These are phyloP conservation scores for Rhea americana DNA, from an alignment of 2,113 vertebrate species.

Conservation along the genomic window DNA sequence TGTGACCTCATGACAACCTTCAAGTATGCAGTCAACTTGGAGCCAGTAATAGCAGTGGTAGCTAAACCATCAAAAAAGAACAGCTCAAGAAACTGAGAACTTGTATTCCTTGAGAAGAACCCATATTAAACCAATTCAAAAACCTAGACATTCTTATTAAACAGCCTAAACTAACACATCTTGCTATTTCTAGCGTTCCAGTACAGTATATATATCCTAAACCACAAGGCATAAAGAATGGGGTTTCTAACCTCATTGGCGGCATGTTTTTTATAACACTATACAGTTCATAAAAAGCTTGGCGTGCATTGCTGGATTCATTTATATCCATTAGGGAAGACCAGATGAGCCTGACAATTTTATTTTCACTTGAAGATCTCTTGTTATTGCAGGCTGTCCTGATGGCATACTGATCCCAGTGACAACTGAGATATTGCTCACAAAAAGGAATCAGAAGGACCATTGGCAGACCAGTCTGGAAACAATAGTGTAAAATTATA, in stretches of 20 bases:
- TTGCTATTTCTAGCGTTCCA: constrained; percentile 58
- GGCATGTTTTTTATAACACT: constrained; percentile 57
- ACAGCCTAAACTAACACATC: constrained; percentile 56
- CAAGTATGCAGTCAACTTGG: constrained; percentile 46
- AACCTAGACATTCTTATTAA: constrained; percentile 51
- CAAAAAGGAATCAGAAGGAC: background rate
- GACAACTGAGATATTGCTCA: background rate
- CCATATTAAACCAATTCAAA: constrained; percentile 40
- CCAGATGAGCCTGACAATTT: constrained; percentile 60
- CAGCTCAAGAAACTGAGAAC: constrained; percentile 25
- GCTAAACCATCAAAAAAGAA: constrained; percentile 33
- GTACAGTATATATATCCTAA: constrained; percentile 53
- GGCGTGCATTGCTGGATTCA: constrained; percentile 52
- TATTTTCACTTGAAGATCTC: constrained; percentile 34
- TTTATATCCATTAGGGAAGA: constrained; percentile 56
- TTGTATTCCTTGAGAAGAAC: constrained; percentile 39
- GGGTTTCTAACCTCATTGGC: constrained; percentile 56
- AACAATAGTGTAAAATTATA: background rate
- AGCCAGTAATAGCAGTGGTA: constrained; percentile 44
- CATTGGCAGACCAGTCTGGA: background rate
- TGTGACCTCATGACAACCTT: background rate
- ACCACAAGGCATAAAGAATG: constrained; percentile 62
- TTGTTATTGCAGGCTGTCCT: background rate
- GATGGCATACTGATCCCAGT: background rate
- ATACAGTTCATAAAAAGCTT: constrained; percentile 55